Base-by-base conservation (phyloP, 2,797 vertebrate genomes). In the Microtus obscurus region DNA sequence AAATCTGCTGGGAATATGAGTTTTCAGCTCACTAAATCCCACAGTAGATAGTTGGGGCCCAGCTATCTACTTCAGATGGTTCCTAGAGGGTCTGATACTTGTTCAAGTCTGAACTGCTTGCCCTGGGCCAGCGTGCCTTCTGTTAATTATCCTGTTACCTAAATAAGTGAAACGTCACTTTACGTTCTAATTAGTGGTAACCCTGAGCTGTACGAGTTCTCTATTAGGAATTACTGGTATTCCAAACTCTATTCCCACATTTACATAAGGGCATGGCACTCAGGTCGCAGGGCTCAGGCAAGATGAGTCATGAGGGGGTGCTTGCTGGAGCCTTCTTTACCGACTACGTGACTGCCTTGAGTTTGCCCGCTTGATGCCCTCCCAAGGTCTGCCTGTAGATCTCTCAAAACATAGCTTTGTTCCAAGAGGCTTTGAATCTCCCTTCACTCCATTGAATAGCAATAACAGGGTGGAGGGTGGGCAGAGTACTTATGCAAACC, bases 201-300 rank as follows among this genome's bases (percentile, higher is more conserved):
- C 25, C 6, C 10, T 3, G 23, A 19, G 16, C 25, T 56, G 2
- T 82, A 12, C 34, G 19, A 79, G 69, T 78, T 92, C 87, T 92
- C 37, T 86, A 1, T 87, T 29, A 87, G 56, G 6, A 92, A 94
- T 95, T 48, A 76, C 16, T 21, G 51, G 48, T n/a, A 65, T 81
- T 81, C 16, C 40, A 80, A 19, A 51, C 19, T 92, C 23, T 48
- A 29, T 90, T 87, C 85, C 80, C 78, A 90, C 56, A 71, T 5
- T 51, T 53, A 37, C 16, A 77, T 61, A 73, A 77, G 29, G 80
- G 76, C 14, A 8, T n/a, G 43, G 69, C 17, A 21, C 69, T 0
- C 34, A 86, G 4, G 6, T 78, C 56, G 17, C 4, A 10, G 31
- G 37, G 40, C 67, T 82, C 25, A 74, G 83, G 81, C 1, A 17